These are phyloP conservation scores for Euwallacea fornicatus DNA, from an alignment of 1,140 invertebrate species.

Conservation along the genomic window DNA sequence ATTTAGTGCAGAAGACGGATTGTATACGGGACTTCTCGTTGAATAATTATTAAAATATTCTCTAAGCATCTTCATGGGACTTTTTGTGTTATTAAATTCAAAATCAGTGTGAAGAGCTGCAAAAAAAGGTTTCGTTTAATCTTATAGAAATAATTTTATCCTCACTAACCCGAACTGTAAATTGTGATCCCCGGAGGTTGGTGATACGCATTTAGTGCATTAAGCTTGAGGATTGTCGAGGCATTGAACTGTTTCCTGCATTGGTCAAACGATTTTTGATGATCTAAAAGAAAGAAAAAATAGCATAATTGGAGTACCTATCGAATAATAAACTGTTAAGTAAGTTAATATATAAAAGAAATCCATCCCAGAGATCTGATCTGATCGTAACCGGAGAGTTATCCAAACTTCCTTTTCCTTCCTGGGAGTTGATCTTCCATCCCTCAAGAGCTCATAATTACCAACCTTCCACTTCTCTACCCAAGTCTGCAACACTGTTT, in stretches of 20 bases:
- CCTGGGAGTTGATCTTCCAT: no score
- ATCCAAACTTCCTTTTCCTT: no score
- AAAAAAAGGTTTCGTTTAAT: not conserved
- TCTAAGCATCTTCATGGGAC: constrained; percentile 52
- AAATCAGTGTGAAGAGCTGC: not conserved
- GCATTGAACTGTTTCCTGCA: constrained; percentile 54
- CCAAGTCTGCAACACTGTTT: no score
- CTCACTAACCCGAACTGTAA: constrained; percentile 65
- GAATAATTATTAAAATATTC: constrained; percentile 41
- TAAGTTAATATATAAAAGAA: not conserved
- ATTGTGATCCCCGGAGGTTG: constrained; percentile 68
- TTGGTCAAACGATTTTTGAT: constrained; percentile 30
- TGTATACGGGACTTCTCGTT: constrained; percentile 41
- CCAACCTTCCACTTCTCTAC: no score
- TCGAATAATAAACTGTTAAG: not conserved
- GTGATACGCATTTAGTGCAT: constrained; percentile 70
- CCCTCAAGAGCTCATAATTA: no score
- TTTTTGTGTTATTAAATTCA: constrained; percentile 49
- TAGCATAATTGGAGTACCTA: not conserved
- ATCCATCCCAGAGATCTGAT: not conserved
- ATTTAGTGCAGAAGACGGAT: no score
- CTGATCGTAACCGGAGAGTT: not conserved
- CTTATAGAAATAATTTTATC: not conserved
- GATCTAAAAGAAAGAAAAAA: not conserved
- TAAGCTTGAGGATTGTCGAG: constrained; percentile 65